phyloP scores from a whole-genome alignment of 2,888 invertebrate genomes.

The Psococerastis gibbosa region DNA sequence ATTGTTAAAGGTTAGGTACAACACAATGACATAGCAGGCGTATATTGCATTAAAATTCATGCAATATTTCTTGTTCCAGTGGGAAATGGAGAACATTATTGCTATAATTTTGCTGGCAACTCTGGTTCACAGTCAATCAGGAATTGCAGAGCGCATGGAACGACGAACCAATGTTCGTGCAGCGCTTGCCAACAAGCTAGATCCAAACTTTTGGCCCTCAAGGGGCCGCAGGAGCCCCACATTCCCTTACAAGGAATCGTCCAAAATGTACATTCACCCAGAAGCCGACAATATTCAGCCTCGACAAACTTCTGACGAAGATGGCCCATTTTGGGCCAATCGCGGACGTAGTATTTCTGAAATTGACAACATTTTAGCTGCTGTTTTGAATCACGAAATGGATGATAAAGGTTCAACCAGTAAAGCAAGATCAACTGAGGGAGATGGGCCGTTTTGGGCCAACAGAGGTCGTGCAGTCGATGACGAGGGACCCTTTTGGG shows the following conservation, averaged over 20 bases:
- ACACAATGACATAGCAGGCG: too few species aligned
- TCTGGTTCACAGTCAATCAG: neutral
- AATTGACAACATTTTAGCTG: neutral
- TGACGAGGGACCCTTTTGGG: neutral
- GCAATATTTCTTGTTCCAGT: too few species aligned
- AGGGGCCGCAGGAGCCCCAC: constrained; percentile 16
- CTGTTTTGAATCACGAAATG: too few species aligned
- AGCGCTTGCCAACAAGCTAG: constrained; percentile 16
- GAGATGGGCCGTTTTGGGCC: neutral
- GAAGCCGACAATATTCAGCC: neutral
- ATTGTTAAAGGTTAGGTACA: too few species aligned
- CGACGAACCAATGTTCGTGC: constrained; percentile 16
- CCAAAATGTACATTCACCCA: neutral
- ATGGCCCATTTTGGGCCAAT: constrained; percentile 3
- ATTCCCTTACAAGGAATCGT: too few species aligned
- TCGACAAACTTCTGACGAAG: constrained; percentile 2
- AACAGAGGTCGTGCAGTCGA: neutral
- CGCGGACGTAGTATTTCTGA: neutral
- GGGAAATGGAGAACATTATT: too few species aligned
- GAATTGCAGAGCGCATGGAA: neutral
- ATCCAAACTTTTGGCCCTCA: constrained; percentile 18
- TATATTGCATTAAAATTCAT: too few species aligned
- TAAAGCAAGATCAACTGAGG: too few species aligned
- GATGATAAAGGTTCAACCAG: too few species aligned
- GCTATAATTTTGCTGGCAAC: too few species aligned